Evolutionary conservation across 2,888 invertebrate species (phyloP).

Genomic region (Neoaliturus tenellus): DNA sequence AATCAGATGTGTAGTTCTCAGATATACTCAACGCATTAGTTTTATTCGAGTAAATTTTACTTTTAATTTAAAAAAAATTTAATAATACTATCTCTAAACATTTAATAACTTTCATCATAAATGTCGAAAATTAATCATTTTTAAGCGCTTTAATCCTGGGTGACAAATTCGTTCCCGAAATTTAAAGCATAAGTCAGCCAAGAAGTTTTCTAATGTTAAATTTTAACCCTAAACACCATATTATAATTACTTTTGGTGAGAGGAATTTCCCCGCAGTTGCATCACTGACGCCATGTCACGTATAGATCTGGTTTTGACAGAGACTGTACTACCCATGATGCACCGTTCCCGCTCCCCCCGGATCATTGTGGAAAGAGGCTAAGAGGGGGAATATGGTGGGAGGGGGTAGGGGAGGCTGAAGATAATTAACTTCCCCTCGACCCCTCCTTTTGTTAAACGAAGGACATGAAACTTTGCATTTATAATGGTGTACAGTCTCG

Average conservation of each 20-base stretch:
- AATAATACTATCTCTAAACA: too few relatives aligned
- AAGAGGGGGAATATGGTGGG: slow-evolving; percentile 16
- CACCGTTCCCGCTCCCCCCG: slow-evolving; percentile 51
- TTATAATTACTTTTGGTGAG: not conserved
- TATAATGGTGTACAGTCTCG: slow-evolving; percentile 50
- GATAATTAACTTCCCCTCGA: slow-evolving; percentile 36
- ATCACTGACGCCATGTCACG: not conserved
- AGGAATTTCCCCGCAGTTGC: slow-evolving; percentile 12
- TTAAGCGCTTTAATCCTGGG: too few relatives aligned
- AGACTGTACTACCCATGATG: slow-evolving; percentile 57
- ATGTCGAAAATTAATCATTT: too few relatives aligned
- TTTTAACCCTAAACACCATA: slow-evolving; percentile 6
- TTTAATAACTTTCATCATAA: too few relatives aligned
- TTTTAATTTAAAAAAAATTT: too few relatives aligned
- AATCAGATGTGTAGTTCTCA: too few relatives aligned
- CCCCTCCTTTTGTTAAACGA: slow-evolving; percentile 33
- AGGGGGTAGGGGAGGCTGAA: slow-evolving; percentile 47
- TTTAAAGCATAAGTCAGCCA: slow-evolving; percentile 27
- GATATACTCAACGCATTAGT: too few relatives aligned
- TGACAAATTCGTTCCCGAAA: not conserved
- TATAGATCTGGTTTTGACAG: slow-evolving; percentile 49
- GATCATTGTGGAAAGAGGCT: slow-evolving; percentile 54
- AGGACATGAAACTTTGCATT: slow-evolving; percentile 49
- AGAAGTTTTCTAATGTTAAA: not conserved
- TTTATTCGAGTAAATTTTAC: too few relatives aligned